Evolutionary conservation across 2,888 invertebrate genomes (phyloP), one percentile per base, ranked within the genome.

Genomic region (Monochamus alternatus): DNA sequence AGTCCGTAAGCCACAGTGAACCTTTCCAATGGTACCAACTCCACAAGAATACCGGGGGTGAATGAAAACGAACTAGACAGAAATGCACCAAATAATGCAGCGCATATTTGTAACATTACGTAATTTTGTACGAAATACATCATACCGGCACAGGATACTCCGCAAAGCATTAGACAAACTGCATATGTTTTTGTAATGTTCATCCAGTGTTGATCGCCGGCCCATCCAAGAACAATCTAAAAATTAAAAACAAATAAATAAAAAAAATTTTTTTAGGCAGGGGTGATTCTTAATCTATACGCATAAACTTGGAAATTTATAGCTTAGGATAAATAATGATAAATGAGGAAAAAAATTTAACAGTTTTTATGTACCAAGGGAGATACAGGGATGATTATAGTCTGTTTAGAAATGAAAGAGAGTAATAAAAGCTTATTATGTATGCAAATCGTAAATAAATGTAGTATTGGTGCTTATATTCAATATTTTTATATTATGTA

Each of bases 1-100:
- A 98, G 89, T 30, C 98, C 98, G 88, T 98, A 98, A 14, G 97
- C 97, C 73, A 95, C 94, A 5, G 98, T 97, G 87, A 98, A 97
- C 81, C 96, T 93, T 86, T 97, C 97, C 87, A 98, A 89, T 8
- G 97, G 96, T 55, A 98, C 95, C 84, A 98, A 90, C 85, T 96
- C 95, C 62, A 97, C 96, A 80, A 98, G 90, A 83, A 98, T 94
- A 85, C 96, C 96, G 0, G 97, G 97, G 0, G 97, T 97, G 83
- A 98, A 95, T 0, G 97, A 95, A 88, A 97, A 98, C 75, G 95
- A 96, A 81, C 97, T 97, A 64, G 97, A 96, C 86, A 98, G 96
- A 82, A 96, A 95, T 79, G 97, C 91, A 7, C 98, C 98, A 89
- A 97, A 98, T 0, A 94, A 89, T 0, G 93, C 93, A 31, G 90